Conservation (phyloP, 2,797 vertebrate species). For the Microctenopoma stevenorrisi region DNA sequence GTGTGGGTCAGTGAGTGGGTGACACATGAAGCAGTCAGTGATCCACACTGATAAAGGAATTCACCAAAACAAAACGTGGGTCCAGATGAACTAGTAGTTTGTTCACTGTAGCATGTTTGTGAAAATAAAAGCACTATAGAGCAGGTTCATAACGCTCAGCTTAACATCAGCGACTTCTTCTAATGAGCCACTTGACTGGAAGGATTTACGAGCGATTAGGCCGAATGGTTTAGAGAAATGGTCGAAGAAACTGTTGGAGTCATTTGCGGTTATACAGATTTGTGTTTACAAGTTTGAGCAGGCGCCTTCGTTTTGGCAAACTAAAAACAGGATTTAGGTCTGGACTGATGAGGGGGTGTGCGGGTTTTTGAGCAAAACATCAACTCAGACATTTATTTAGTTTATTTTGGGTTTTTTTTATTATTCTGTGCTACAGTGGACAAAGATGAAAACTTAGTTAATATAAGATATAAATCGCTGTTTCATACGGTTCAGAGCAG, state of each 20-base stretch:
- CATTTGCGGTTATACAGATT: neutral
- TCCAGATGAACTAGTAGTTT: conserved; percentile 33
- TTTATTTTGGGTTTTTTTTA: neutral
- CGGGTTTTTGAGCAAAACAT: neutral
- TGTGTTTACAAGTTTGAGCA: neutral
- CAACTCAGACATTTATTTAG: neutral
- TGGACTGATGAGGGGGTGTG: neutral
- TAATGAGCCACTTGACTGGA: conserved; percentile 71
- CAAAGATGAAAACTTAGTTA: neutral
- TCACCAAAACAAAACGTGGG: conserved; percentile 28
- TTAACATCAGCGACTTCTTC: conserved; percentile 57
- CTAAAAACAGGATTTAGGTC: neutral
- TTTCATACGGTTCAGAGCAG: too few species aligned
- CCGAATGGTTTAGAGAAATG: conserved; percentile 42
- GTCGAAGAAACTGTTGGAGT: conserved; percentile 2
- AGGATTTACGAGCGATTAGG: conserved; percentile 61
- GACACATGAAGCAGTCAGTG: conserved; percentile 45
- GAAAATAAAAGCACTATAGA: conserved; percentile 34
- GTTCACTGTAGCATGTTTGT: conserved; percentile 38
- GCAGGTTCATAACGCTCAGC: conserved; percentile 43
- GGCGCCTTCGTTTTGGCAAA: neutral
- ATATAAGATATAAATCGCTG: neutral
- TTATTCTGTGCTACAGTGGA: neutral
- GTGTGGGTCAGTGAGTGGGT: conserved; percentile 52
- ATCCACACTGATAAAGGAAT: conserved; percentile 57